Evolutionary conservation across 2,888 invertebrate genomes (phyloP), one percentile per base, ranked within the genome.

Genomic region (Eilema sororculum): DNA sequence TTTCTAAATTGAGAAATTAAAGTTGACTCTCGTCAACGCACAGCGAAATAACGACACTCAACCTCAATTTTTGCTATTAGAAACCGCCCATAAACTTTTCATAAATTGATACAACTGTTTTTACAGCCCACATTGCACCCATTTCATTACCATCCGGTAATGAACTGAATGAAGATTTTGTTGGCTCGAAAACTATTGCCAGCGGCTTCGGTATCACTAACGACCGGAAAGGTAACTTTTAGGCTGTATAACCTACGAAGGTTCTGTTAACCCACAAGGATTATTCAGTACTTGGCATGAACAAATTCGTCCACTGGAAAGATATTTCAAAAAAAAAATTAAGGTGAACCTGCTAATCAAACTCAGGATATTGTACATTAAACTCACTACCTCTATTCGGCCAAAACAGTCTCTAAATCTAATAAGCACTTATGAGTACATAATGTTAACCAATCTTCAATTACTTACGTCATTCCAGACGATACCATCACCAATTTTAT

Each of bases 171-270:
- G 76, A 86, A 9, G 28, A 74, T 70, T 89, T 84, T 57, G 80
- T 46, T 58, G 85, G 86, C 5, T 37, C 67, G 13, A 56, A 41
- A 0, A 86, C 80, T 1, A 73, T 81, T 30, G 86, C 86, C 20
- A 86, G 87, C 62, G 88, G 89, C 37, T 88, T 84, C 60, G 89
- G 89, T 30, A 46, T 82, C 3, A 87, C 83, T 30, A 67, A 37
- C 13, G 79, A 65, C 41, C 0, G 41, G 25, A 62, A 85, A 37
- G 76, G 86, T 87, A 78, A 80, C 13, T 24, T 24, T 57, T 1
- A 13, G 24, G 10, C 10, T 57, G 3, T 57, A 57, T 10, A 57
- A 56, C 6, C 2, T 22, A 22, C 22, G 56, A 3, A 3, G 16
- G 20, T 46, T 46, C 46, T 5, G 6, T n/a, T n/a, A n/a, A n/a